These are phyloP conservation scores for Andrena dorsata DNA, from an alignment of 2,888 invertebrate species.

Conservation along the genomic window DNA sequence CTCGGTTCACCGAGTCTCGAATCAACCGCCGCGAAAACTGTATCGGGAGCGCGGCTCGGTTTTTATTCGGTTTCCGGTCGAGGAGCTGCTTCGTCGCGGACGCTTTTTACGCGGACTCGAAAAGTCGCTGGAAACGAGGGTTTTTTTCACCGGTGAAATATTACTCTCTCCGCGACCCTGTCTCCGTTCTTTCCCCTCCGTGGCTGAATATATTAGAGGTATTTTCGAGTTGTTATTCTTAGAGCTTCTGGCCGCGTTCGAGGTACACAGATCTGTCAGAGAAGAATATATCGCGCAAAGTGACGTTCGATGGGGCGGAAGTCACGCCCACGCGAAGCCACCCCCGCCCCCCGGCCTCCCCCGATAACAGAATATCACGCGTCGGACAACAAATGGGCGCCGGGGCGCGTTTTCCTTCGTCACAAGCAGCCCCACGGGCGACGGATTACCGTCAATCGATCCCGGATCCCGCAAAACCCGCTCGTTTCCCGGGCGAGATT, in stretches of 20 bases:
- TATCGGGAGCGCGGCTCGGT: conserved; percentile 21
- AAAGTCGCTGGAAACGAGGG: conserved; percentile 51
- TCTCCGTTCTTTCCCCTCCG: neutral
- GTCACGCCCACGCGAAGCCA: too few relatives aligned
- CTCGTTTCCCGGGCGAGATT: conserved; percentile 7
- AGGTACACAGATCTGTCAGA: neutral
- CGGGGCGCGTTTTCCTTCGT: neutral
- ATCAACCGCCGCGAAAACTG: conserved; percentile 31
- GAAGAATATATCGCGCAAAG: too few relatives aligned
- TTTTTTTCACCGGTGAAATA: conserved; percentile 54
- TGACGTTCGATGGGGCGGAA: too few relatives aligned
- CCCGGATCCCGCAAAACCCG: neutral
- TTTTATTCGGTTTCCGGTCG: conserved; percentile 24
- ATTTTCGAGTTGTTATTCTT: conserved; percentile 41
- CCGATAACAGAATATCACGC: neutral
- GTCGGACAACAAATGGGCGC: neutral
- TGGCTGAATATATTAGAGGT: conserved; percentile 46
- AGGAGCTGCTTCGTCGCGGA: conserved; percentile 27
- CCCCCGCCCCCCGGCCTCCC: too few relatives aligned
- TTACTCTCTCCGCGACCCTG: conserved; percentile 37
- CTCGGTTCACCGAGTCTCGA: conserved; percentile 5
- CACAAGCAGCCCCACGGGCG: neutral
- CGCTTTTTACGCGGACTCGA: conserved; percentile 47
- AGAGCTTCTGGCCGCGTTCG: neutral
- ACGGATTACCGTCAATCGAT: conserved; percentile 24